These are phyloP conservation scores for Myzus persicae DNA, from an alignment of 1,140 invertebrate genomes.

Conservation along the genomic window DNA sequence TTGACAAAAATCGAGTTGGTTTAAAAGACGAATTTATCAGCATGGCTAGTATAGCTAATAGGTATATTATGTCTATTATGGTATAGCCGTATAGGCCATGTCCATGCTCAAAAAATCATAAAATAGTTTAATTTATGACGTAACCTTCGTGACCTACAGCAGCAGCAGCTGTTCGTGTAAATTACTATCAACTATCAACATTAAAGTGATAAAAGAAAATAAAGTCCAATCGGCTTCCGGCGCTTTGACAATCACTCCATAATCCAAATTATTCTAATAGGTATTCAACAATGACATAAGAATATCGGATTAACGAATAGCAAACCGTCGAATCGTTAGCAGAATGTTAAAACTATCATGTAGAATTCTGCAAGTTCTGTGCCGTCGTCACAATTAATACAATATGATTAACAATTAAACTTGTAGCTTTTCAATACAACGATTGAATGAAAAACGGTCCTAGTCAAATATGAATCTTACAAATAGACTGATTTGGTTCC, in stretches of 20 bases:
- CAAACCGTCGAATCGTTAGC: not conserved
- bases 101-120: too few relatives aligned
- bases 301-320: not conserved
- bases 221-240: not conserved
- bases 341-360: not conserved
- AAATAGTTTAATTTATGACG: too few relatives aligned
- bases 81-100: too few relatives aligned
- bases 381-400: not conserved
- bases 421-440: not conserved
- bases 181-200: not conserved
- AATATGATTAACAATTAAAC: not conserved
- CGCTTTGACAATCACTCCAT: not conserved
- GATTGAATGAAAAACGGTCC: not conserved
- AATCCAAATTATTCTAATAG: too few relatives aligned
- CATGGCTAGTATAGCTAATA: not conserved
- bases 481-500: conserved; percentile 77
- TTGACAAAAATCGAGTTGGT: too few relatives aligned
- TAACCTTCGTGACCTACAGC: not conserved
- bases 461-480: conserved; percentile 65
- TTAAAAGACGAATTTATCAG: too few relatives aligned
- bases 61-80: too few relatives aligned
- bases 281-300: not conserved
- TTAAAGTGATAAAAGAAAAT: not conserved
- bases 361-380: not conserved
- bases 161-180: not conserved